Conservation (phyloP, 2,797 vertebrate genomes). For the Caiman crocodilus region DNA sequence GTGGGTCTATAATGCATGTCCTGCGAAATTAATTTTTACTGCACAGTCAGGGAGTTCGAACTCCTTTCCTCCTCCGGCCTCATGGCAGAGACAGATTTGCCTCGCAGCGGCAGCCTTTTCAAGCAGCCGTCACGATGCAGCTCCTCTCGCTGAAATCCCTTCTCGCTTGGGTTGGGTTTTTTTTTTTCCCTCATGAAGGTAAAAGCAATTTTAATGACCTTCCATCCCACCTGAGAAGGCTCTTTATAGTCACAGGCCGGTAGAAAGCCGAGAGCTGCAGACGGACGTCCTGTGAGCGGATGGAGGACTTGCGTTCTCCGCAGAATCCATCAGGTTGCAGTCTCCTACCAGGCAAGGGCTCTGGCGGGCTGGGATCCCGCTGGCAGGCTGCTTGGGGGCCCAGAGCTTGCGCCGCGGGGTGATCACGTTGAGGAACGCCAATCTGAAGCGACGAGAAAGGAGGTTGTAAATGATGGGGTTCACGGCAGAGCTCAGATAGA, state of each 20-base stretch:
- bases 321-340: constrained; percentile 70
- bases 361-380: constrained; percentile 48
- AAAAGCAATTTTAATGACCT: neutral
- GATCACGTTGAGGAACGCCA: constrained; percentile 79
- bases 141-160: neutral
- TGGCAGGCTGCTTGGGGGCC: constrained; percentile 3
- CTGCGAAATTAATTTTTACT: neutral
- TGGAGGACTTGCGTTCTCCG: constrained; percentile 67
- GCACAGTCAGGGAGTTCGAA: neutral
- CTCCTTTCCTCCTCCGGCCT: neutral
- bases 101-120: neutral
- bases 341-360: constrained; percentile 63
- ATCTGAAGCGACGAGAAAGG: constrained; percentile 81
- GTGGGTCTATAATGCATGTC: neutral
- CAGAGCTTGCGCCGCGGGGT: constrained; percentile 71
- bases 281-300: constrained; percentile 68
- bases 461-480: constrained; percentile 86
- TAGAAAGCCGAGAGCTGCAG: constrained; percentile 72
- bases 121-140: rapidly evolving
- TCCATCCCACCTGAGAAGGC: neutral
- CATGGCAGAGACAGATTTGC: neutral
- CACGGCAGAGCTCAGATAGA: constrained; percentile 84
- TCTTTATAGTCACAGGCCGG: constrained; percentile 30
- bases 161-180: neutral
- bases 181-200: neutral